Base-by-base conservation (phyloP, 2,888 invertebrate species). In the Papilio elwesi region DNA sequence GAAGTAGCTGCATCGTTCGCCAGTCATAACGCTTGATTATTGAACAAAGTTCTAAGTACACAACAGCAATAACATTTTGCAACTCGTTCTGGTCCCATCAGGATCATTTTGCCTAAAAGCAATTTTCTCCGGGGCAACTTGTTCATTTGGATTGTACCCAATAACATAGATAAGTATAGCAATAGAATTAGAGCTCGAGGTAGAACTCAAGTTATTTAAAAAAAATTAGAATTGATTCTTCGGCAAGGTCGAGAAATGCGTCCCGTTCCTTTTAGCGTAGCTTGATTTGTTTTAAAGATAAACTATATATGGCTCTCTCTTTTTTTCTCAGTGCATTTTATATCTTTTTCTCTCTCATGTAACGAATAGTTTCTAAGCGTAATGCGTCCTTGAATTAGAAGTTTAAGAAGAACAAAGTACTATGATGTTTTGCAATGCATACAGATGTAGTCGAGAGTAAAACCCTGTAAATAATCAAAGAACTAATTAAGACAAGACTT, bases 371-470 rank as follows among this genome's bases (percentile, higher is more conserved):
- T 7, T 6, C 0, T 13, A 7, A 38, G 1, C 59, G n/a, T n/a
- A 8, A 59, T n/a, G 59, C 9, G 11, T 57, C 36, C 55, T 57
- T 13, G 26, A 26, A 57, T 62, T 62, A 62, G 43, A 62, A 12
- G n/a, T 12, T 13, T 13, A 13, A 10, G 38, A 43, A 62, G 9
- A 62, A 43, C 43, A 43, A 62, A 43, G 0, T 36, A n/a, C 43
- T 43, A 9, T 15, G 15, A 10, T 6, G 13, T 62, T 9, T 62
- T 43, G 43, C 9, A 6, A 43, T 7, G 43, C 43, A 6, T 10
- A 43, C 59, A 62, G 59, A 62, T 43, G 59, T 43, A 62, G 59
- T 62, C n/a, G 59, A 43, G 38, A 15, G 59, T 38, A 59, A 59
- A 62, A n/a, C 38, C 43, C 43, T 62, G 59, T 62, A 62, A 43